These are phyloP conservation scores for Euglossa dilemma DNA, from an alignment of 1,140 invertebrate genomes.

Conservation along the genomic window DNA sequence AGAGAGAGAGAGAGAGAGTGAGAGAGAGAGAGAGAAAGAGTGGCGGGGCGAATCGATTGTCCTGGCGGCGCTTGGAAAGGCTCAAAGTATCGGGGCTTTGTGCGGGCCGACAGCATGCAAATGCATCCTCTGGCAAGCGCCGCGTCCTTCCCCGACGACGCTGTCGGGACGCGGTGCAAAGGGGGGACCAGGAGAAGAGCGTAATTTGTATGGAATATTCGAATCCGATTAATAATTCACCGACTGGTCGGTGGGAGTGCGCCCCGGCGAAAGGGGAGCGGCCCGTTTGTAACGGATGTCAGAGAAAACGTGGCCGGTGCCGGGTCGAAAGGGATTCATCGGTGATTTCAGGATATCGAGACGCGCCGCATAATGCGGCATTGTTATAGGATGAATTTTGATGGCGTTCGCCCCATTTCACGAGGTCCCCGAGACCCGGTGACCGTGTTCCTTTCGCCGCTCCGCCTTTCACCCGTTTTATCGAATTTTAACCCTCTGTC, in stretches of 20 bases:
- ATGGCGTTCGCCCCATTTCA: constrained; percentile 28
- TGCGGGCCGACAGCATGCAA: constrained; percentile 36
- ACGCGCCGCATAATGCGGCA: constrained; percentile 9
- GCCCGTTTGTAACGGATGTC: background rate
- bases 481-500: constrained; percentile 44
- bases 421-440: constrained; percentile 11
- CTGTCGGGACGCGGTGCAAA: background rate
- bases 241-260: background rate
- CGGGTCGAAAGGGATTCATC: background rate
- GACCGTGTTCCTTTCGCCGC: constrained; percentile 30
- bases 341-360: constrained; percentile 29
- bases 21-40: no score
- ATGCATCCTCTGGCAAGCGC: background rate
- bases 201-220: constrained; percentile 52
- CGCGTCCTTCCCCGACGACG: background rate
- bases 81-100: constrained; percentile 46
- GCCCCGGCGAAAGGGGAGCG: background rate
- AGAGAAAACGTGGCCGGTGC: background rate
- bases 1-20: no score
- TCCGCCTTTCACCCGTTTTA: constrained; percentile 9
- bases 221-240: constrained; percentile 51
- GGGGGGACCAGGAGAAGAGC: background rate
- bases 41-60: constrained; percentile 23
- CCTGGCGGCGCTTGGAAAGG: constrained; percentile 29
- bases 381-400: constrained; percentile 27